Conservation (phyloP, 2,888 invertebrate species). For the Tiphia femorata region DNA sequence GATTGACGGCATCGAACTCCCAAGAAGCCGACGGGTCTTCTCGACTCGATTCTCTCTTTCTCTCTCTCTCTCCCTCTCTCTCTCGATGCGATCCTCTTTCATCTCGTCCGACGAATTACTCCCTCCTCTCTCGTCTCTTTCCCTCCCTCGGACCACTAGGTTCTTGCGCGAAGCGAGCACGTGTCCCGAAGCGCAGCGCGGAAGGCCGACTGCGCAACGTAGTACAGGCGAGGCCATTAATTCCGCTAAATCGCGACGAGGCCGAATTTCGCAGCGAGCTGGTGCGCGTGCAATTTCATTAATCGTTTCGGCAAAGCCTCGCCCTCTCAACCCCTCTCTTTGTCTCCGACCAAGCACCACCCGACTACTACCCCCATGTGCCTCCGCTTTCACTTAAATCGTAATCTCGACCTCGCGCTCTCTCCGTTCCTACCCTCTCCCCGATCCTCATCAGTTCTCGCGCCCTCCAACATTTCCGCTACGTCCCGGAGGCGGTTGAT, state of each 20-base stretch:
- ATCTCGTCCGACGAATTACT: not conserved
- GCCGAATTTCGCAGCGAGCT: constrained; percentile 28
- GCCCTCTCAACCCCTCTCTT: constrained; percentile 12
- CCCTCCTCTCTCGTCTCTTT: not conserved
- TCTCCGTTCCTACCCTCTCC: constrained; percentile 13
- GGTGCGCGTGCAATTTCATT: constrained; percentile 45
- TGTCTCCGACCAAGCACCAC: not conserved
- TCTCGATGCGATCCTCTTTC: not conserved
- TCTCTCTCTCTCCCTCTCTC: not conserved
- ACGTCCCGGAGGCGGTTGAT: constrained; percentile 36
- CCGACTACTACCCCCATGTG: constrained; percentile 2
- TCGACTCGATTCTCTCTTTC: not conserved
- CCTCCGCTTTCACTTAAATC: constrained; percentile 47
- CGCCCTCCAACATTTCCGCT: constrained; percentile 23
- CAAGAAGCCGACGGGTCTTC: no score
- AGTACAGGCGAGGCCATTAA: constrained; percentile 24
- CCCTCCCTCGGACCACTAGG: not conserved
- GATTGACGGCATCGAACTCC: no score
- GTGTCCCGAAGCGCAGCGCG: no score
- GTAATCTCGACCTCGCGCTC: constrained; percentile 43
- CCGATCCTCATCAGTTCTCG: constrained; percentile 10
- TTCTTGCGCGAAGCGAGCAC: not conserved
- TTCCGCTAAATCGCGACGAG: constrained; percentile 31
- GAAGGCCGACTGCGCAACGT: not conserved
- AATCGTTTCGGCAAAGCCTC: constrained; percentile 41